Base-by-base conservation (phyloP, 2,888 invertebrate genomes). In the Andrena camellia region DNA sequence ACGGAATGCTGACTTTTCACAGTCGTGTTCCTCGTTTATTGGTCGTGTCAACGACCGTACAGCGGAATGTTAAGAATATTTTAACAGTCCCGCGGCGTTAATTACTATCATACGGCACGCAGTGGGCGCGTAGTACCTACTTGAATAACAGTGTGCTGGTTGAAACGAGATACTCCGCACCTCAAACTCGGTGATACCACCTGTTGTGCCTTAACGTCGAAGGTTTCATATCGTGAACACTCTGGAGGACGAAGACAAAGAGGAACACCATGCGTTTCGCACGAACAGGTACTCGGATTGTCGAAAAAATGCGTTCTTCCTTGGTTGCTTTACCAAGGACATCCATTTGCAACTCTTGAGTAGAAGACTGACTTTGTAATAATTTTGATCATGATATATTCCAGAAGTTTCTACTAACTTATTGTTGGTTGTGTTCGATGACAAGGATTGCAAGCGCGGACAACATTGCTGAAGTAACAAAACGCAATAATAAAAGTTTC, bases 91-190 rank as follows among this genome's bases (percentile, higher is more conserved):
- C 77, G 80, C 82, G 72, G 85, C 84, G 86, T 88, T 88, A 88
- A 89, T 89, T 89, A 87, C 88, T 84, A 86, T 88, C 87, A 88
- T 89, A 89, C 78, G 81, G 78, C 83, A 81, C 87, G 68, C 89
- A 81, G 86, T 83, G 78, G 78, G 84, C 84, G 70, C 84, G 71
- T 78, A 89, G 66, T 71, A 75, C 76, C 81, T 71, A 75, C 76
- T 83, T 83, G 89, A 88, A 83, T 89, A 88, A 88, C 88, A 85
- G 88, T 84, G 88, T 89, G 88, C 71, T 81, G 86, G 82, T 79
- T 88, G 88, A 89, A 88, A 88, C 88, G 88, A 87, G 88, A 88
- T 88, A 89, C 88, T 88, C 88, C 83, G 84, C 88, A 85, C 88
- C 89, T 88, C 85, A 62, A 80, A 73, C 80, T 77, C 74, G 81